Base-by-base conservation (phyloP, 2,113 vertebrate species). In the Podarcis cretensis region DNA sequence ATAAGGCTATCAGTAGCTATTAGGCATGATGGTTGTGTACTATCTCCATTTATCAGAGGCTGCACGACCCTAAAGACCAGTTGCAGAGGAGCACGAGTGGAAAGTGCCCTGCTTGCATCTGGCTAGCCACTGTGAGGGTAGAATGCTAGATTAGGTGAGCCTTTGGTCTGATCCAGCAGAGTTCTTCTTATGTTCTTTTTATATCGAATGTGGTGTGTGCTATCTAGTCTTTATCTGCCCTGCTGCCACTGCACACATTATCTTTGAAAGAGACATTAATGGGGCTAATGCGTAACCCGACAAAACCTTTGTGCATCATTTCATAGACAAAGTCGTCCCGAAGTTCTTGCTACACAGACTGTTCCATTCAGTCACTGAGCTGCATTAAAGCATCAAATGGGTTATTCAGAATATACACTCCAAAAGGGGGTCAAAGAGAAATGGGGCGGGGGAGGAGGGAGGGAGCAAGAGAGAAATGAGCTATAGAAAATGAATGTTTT, bases 401-500 rank as follows among this genome's bases (percentile, higher is more conserved):
- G 77, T 63, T 86, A 82, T 91, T 94, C 89, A 84, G 21, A 4
- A 80, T 25, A 90, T 91, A 74, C 82, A 90, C 86, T 91, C 43
- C 65, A 92, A 87, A 32, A 66, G 12, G 14, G 20, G 25, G 30
- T 23, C 16, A n/a, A 73, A 57, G 87, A 76, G 90, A 16, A n/a
- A 27, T 2, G 21, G 43, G 32, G 32, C 27, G 59, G 59, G 59
- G 23, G 37, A 8, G 6, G 25, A 14, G 13, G 43, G 20, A 4
- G 27, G 37, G 12, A 30, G 5, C 30, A n/a, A 66, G 78, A 92
- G 87, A 94, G 93, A 79, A 69, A 79, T 12, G 84, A 88, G 90
- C 82, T 93, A 82, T 86, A 92, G 90, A 93, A 92, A 91, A 91
- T 48, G 85, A 87, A 82, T 91, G 85, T 90, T 94, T 92, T 92